These are phyloP conservation scores for Drosophila tsacasi DNA, from an alignment of 1,140 invertebrate species.

Conservation along the genomic window DNA sequence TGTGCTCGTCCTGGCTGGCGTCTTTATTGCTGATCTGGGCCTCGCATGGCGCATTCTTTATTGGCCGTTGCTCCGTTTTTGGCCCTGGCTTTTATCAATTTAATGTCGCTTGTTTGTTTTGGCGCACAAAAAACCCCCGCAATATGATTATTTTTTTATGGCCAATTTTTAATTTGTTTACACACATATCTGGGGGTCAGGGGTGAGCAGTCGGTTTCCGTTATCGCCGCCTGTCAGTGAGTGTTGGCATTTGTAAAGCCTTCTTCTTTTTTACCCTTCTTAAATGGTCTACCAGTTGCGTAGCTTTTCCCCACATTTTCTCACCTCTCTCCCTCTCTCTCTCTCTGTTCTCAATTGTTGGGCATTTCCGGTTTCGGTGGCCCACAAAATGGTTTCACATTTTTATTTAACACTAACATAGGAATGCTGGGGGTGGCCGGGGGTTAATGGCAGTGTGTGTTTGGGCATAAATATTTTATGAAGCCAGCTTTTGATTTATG, in stretches of 20 bases:
- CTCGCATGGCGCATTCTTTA: slow-evolving; percentile 49
- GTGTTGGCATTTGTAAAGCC: slow-evolving; percentile 41
- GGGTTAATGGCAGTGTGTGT: slow-evolving; percentile 12
- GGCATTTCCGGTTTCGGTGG: slow-evolving; percentile 60
- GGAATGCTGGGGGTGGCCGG: slow-evolving; percentile 17
- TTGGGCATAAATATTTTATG: slow-evolving; percentile 74
- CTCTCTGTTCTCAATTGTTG: slow-evolving; percentile 40
- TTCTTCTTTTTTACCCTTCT: slow-evolving; percentile 27
- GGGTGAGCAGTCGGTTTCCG: neutral
- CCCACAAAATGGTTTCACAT: slow-evolving; percentile 62
- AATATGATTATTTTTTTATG: slow-evolving; percentile 83
- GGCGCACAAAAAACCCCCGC: slow-evolving; percentile 49
- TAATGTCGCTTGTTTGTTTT: slow-evolving; percentile 70
- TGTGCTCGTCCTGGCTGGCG: slow-evolving; percentile 15
- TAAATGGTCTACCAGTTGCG: slow-evolving; percentile 76
- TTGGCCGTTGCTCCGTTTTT: slow-evolving; percentile 12
- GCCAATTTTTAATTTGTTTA: slow-evolving; percentile 81
- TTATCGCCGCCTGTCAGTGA: slow-evolving; percentile 63
- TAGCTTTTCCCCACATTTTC: slow-evolving; percentile 18
- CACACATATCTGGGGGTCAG: slow-evolving; percentile 48
- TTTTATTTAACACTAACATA: slow-evolving; percentile 66
- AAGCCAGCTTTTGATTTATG: slow-evolving; percentile 76
- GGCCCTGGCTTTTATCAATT: slow-evolving; percentile 55
- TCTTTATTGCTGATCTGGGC: slow-evolving; percentile 46
- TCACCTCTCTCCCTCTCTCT: neutral